Base-by-base conservation (phyloP, 1,140 invertebrate species). In the Orius insidiosus region DNA sequence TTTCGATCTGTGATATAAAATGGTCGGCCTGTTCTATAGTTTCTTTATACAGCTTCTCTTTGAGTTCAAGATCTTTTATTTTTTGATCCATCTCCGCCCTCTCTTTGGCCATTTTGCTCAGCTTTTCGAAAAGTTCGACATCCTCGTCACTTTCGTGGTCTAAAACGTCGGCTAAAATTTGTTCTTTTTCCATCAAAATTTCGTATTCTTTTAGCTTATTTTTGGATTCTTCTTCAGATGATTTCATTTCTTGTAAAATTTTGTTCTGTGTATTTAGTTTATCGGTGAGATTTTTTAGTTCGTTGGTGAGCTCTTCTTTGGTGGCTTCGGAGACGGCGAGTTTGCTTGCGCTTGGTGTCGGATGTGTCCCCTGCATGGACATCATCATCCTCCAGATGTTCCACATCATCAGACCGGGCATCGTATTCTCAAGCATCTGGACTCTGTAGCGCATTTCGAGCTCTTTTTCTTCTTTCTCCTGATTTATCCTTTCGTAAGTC, bases 1-100 rank as follows among this genome's bases (percentile, higher is more conserved):
- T 65, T 53, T 80, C 77, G 61, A 80, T 68, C 35, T 77, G 72
- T 0, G 73, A 70, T 70, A 80, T 78, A 58, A 83, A 73, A 37
- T 76, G 69, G 43, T 81, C 80, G 1, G 78, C 78, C 46, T 79
- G 70, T 52, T 76, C 72, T 52, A 85, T 62, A 43, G 80, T 82
- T 53, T 76, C 75, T 55, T 78, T 66, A 51, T 81, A 81, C 0
- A 76, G 70, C 3, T 68, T 65, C 55, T 81, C 76, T 42, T 59
- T 58, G 7, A 55, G 34, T 48, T 60, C 57, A 4, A 59, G 49
- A 30, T 58, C 58, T 45, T 55, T 56, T 2, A 62, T 58, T 44
- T n/a, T 50, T 30, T 52, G 54, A 11, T 56, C 51, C 30, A 56
- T 50, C n/a, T 55, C 53, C n/a, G 51, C 46, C 34, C 54, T 48